A percentile compares a stretch with the other conserved stretches of the same genome.
Evolutionary conservation across 53 echinoderm and acorn worm genomes (phyloP).

Genomic region (Astropecten irregularis): DNA sequence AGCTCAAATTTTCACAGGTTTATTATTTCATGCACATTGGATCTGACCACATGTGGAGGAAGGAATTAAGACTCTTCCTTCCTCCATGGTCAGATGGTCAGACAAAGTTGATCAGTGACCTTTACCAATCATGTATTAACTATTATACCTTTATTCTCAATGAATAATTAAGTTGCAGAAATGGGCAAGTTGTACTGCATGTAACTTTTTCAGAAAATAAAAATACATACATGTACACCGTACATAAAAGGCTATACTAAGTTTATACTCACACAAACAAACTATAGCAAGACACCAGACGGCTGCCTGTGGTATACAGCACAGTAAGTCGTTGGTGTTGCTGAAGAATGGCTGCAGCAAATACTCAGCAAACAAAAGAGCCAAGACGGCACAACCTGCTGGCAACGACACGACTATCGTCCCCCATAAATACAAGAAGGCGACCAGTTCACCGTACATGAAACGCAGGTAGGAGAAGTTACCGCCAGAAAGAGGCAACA

Average conservation of each 20-base stretch:
- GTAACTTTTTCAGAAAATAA: not conserved
- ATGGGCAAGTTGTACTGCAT: no score
- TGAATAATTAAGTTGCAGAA: no score
- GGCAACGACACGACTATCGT: constrained; percentile 62
- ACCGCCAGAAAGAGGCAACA: constrained; percentile 67
- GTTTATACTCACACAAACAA: constrained; percentile 58
- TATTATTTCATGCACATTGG: no score
- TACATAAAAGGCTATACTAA: no score
- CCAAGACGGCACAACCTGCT: constrained; percentile 45
- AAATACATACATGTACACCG: not conserved
- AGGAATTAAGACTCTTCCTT: no score
- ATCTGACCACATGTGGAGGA: no score
- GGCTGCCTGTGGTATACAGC: constrained; percentile 20
- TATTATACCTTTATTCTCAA: no score
- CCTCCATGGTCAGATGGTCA: no score
- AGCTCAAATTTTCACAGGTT: no score
- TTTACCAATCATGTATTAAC: no score
- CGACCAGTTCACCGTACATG: constrained; percentile 60
- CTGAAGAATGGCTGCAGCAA: constrained; percentile 68
- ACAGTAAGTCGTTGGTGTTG: constrained; percentile 23
- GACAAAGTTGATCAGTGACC: no score
- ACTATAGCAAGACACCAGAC: constrained; percentile 36
- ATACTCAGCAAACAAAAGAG: constrained; percentile 64
- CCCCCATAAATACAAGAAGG: constrained; percentile 70
- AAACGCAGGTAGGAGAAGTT: constrained; percentile 65